phyloP scores from a whole-genome alignment of 2,113 vertebrate genomes.

The Gopherus evgoodei region DNA sequence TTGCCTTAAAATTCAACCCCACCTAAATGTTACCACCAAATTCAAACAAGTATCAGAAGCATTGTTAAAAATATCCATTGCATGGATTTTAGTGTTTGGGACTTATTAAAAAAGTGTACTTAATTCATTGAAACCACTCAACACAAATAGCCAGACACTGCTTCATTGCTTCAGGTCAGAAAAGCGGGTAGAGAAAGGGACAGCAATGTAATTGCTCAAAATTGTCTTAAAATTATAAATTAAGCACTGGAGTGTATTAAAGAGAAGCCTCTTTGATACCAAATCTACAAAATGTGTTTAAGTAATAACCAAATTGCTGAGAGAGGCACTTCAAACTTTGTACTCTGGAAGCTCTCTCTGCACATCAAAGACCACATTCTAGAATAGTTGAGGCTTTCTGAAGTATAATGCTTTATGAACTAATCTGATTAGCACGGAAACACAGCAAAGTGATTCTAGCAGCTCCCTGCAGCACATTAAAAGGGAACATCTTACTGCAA shows the following conservation, averaged over 20 bases:
- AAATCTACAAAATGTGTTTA: neutral
- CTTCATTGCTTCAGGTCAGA: neutral
- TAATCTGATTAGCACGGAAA: constrained; percentile 47
- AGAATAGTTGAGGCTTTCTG: constrained; percentile 25
- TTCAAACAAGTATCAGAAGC: neutral
- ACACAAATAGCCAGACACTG: neutral
- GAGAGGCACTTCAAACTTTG: constrained; percentile 17
- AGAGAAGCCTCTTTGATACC: neutral
- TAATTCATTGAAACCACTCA: neutral
- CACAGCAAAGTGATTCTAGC: constrained; percentile 12
- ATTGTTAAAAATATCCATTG: neutral
- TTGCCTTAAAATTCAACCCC: neutral
- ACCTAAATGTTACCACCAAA: neutral
- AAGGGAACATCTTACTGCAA: neutral
- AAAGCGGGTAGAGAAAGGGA: neutral
- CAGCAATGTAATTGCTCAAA: neutral
- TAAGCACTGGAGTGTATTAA: neutral
- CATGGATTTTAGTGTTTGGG: neutral
- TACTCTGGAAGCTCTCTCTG: neutral
- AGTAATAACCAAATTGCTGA: constrained; percentile 26
- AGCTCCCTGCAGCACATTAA: neutral
- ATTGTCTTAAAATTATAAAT: neutral
- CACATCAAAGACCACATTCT: constrained; percentile 53
- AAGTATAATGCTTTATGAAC: constrained; percentile 32
- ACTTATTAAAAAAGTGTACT: neutral